Evolutionary conservation across 2,888 invertebrate genomes (phyloP).

Genomic region (Amphipoea lucens): DNA sequence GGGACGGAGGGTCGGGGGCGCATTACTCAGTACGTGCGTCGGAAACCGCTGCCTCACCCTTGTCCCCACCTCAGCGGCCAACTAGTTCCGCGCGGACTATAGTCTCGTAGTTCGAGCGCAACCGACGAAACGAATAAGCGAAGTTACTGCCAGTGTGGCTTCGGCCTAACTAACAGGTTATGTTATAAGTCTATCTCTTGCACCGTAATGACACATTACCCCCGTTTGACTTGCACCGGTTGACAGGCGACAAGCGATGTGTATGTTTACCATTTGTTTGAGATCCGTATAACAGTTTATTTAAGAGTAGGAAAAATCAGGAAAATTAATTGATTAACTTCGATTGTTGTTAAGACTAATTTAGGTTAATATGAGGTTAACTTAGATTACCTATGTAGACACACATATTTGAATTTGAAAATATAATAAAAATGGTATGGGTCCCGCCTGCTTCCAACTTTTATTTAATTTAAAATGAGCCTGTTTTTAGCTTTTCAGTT

Average conservation of each 20-base stretch:
- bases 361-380: neutral
- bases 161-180: conserved; percentile 16
- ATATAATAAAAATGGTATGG: too few species aligned
- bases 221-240: conserved; percentile 3
- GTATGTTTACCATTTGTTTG: conserved; percentile 13
- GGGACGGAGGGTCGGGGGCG: too few species aligned
- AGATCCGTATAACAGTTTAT: neutral
- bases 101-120: neutral
- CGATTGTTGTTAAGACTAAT: neutral
- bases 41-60: too few species aligned
- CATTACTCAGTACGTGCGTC: too few species aligned
- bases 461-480: too few species aligned
- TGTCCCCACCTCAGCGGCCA: too few species aligned
- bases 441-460: too few species aligned
- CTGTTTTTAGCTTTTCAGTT: too few species aligned
- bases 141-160: neutral
- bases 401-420: too few species aligned
- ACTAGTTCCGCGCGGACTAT: too few species aligned
- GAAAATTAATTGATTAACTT: neutral
- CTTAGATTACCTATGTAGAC: neutral
- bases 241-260: conserved; percentile 29
- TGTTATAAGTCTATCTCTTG: conserved; percentile 8
- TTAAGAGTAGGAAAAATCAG: neutral
- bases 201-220: conserved; percentile 49
- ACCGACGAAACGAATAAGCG: neutral